Percentiles rank a stretch among this genome's conserved stretches.
Conservation (phyloP, 1,140 invertebrate genomes). For the Aphelinus certus region DNA sequence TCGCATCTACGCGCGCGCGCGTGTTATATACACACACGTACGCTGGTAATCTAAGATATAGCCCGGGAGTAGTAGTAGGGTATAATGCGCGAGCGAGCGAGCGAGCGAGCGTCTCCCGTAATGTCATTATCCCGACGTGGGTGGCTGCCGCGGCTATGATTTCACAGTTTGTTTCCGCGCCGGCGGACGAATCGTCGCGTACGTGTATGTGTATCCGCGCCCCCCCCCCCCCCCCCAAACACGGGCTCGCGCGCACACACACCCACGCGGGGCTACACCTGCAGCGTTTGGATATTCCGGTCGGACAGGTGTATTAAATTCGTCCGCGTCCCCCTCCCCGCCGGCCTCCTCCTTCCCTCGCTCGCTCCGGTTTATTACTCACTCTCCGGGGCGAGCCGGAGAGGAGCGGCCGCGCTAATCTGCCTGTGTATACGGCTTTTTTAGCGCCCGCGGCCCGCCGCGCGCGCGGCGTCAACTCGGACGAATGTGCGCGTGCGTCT, state of each 20-base stretch:
- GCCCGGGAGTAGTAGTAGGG: too few species aligned
- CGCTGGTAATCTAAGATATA: too few species aligned
- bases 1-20: background rate
- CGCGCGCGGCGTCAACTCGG: background rate
- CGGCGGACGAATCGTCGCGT: background rate
- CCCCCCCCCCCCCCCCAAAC: background rate
- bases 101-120: background rate
- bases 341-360: constrained; percentile 5
- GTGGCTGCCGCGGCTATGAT: constrained; percentile 30
- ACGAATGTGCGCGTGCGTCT: too few species aligned
- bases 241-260: constrained; percentile 34
- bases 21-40: background rate
- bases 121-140: constrained; percentile 34
- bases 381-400: constrained; percentile 8
- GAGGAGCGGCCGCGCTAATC: constrained; percentile 15
- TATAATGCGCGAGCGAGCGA: too few species aligned
- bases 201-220: background rate
- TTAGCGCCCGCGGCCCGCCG: constrained; percentile 5
- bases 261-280: constrained; percentile 34
- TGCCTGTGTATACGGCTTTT: background rate
- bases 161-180: constrained; percentile 31
- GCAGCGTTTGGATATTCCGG: constrained; percentile 34
- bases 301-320: constrained; percentile 41
- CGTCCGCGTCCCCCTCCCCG: background rate
- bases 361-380: constrained; percentile 27